A percentile compares a stretch with the other conserved stretches of the same genome.
phyloP scores from a whole-genome alignment of 2,113 vertebrate species.

The Petrocephalus microphthalmus region DNA sequence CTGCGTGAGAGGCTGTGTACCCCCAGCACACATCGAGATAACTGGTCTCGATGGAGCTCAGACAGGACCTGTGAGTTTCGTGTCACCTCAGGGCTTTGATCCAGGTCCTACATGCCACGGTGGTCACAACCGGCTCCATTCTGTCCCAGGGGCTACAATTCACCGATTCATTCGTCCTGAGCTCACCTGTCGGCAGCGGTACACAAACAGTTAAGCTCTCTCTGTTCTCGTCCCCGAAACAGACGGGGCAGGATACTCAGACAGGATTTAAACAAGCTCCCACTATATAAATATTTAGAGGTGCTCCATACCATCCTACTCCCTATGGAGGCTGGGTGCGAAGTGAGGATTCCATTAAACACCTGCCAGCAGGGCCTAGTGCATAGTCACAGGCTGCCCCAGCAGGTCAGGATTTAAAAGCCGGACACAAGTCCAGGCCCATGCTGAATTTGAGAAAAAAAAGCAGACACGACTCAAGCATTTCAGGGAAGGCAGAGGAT shows the following conservation, averaged over 20 bases:
- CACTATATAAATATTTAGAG: slow-evolving; percentile 37
- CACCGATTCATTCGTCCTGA: neutral
- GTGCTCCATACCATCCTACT: slow-evolving; percentile 33
- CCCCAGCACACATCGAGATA: neutral
- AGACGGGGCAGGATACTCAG: slow-evolving; percentile 7
- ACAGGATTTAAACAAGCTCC: slow-evolving; percentile 28
- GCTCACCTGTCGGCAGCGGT: neutral
- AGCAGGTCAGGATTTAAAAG: slow-evolving; percentile 33
- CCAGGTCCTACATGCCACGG: neutral
- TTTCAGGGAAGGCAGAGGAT: neutral
- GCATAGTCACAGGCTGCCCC: slow-evolving; percentile 24
- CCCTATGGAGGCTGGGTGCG: slow-evolving; percentile 30
- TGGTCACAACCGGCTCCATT: neutral
- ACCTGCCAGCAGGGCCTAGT: slow-evolving; percentile 33
- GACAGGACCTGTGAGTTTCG: neutral
- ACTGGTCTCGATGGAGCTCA: neutral
- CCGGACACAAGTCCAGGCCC: neutral
- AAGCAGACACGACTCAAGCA: neutral
- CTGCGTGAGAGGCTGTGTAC: neutral
- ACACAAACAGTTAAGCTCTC: neutral
- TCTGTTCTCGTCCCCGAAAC: neutral
- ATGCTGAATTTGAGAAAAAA: neutral
- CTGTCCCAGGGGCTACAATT: neutral
- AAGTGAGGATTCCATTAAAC: slow-evolving; percentile 37
- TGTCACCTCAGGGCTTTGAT: neutral